phyloP scores from a whole-genome alignment of 2,113 vertebrate genomes.

The Tringa solitaria region DNA sequence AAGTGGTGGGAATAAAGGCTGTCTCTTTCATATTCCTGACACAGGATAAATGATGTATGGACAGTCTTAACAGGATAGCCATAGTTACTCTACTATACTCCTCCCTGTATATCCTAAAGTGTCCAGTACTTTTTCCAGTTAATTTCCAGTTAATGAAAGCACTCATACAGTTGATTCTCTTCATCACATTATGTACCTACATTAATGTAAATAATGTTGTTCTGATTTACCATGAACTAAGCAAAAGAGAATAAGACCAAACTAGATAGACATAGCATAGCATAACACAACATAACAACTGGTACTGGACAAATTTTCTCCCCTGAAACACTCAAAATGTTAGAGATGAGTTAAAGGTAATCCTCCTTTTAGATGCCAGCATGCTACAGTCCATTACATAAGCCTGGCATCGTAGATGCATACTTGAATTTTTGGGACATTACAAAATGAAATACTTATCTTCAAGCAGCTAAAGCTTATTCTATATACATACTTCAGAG shows the following conservation, averaged over 20 bases:
- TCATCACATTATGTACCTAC: not conserved
- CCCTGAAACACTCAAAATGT: not conserved
- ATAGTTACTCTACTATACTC: not conserved
- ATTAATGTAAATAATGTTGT: not conserved
- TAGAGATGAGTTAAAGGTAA: not conserved
- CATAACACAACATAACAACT: not conserved
- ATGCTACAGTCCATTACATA: not conserved
- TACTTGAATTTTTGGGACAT: not conserved
- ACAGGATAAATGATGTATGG: not conserved
- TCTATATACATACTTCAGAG: not conserved
- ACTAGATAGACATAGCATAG: not conserved
- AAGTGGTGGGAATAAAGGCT: not conserved
- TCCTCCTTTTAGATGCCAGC: not conserved
- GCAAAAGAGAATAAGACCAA: not conserved
- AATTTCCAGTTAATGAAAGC: not conserved
- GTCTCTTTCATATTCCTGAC: not conserved
- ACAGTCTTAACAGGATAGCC: not conserved
- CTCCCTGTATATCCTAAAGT: not conserved
- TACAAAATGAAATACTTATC: not conserved
- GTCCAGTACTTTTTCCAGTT: not conserved
- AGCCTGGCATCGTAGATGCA: not conserved
- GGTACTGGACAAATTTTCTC: not conserved
- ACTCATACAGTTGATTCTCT: not conserved
- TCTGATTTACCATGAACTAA: not conserved
- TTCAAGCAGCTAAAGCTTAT: not conserved